Evolutionary conservation across 2,888 invertebrate genomes (phyloP).

Genomic region (Prosopocoilus inquinatus): DNA sequence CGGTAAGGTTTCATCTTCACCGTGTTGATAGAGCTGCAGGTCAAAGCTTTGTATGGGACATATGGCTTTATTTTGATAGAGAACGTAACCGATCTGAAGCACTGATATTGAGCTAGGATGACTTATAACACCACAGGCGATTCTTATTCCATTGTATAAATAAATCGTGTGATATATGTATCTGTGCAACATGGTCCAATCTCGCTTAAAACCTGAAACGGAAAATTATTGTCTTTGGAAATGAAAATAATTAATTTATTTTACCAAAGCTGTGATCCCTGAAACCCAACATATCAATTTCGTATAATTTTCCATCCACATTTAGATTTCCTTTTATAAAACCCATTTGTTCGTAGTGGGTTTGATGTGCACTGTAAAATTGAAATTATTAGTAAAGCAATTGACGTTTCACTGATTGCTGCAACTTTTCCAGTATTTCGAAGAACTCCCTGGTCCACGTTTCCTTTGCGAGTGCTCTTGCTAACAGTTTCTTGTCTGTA

Average conservation of each 20-base stretch:
- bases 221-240: neutral
- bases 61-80: constrained; percentile 53
- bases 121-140: constrained; percentile 72
- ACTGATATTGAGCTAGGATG: constrained; percentile 68
- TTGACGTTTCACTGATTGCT: no score
- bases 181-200: constrained; percentile 73
- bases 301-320: constrained; percentile 54
- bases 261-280: constrained; percentile 78
- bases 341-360: constrained; percentile 83
- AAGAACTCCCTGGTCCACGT: constrained; percentile 71
- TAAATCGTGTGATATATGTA: constrained; percentile 78
- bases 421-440: constrained; percentile 62
- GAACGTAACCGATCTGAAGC: constrained; percentile 65
- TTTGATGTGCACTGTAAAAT: constrained; percentile 66
- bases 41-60: constrained; percentile 62
- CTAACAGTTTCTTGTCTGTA: constrained; percentile 62
- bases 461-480: constrained; percentile 72
- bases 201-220: constrained; percentile 62
- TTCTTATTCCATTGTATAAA: constrained; percentile 65
- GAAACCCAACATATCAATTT: constrained; percentile 62
- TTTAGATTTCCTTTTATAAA: constrained; percentile 59
- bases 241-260: constrained; percentile 8
- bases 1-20: constrained; percentile 64
- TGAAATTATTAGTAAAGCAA: neutral
- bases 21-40: constrained; percentile 64